phyloP scores from a whole-genome alignment of 2,113 vertebrate genomes.

The Rhabdornis inornatus region DNA sequence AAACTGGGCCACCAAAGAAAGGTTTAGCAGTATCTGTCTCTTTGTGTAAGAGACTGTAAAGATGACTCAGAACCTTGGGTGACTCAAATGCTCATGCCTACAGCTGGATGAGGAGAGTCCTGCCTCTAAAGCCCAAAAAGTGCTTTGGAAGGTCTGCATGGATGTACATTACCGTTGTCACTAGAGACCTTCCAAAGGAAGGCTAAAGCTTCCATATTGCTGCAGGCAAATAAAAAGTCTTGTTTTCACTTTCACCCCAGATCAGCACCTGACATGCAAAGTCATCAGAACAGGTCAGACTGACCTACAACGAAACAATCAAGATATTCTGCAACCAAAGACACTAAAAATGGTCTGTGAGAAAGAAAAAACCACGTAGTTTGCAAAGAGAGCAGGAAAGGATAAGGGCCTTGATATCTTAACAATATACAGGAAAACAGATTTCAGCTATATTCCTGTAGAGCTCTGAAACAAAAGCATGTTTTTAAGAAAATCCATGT shows the following conservation, averaged over 20 bases:
- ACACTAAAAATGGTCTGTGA: neutral
- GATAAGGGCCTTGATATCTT: neutral
- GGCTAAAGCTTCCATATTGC: neutral
- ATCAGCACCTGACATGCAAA: neutral
- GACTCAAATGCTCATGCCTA: neutral
- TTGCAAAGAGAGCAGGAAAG: neutral
- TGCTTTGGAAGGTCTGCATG: neutral
- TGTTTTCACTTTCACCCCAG: neutral
- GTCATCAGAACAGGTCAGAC: neutral
- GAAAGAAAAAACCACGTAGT: neutral
- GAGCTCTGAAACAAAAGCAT: neutral
- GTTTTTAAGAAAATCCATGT: neutral
- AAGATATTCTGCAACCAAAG: neutral
- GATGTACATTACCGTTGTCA: neutral
- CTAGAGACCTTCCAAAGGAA: neutral
- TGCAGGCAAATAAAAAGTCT: neutral
- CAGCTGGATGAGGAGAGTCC: neutral
- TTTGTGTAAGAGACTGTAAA: neutral
- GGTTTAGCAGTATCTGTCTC: neutral
- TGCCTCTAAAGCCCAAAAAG: neutral
- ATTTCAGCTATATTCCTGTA: neutral
- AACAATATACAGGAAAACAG: neutral
- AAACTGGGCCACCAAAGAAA: neutral
- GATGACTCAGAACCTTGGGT: neutral
- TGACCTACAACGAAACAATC: neutral